Conservation (phyloP, 2,888 invertebrate genomes). For the Apamea crenata region DNA sequence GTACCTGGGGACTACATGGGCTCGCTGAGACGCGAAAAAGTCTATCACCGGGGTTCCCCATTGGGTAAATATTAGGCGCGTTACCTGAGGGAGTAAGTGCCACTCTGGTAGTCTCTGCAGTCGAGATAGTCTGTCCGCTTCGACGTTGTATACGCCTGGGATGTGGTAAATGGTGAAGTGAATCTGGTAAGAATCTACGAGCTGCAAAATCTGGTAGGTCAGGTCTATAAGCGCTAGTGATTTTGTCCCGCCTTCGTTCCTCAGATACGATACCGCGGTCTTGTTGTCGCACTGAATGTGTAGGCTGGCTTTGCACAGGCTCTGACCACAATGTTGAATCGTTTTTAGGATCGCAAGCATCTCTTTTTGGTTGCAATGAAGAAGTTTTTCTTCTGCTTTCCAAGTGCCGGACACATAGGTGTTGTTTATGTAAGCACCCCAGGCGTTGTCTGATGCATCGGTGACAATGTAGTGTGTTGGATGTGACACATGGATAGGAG, state of each 20-base stretch:
- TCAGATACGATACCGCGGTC: constrained; percentile 1
- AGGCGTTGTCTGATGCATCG: constrained; percentile 6
- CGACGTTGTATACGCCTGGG: neutral
- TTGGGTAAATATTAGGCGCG: no score
- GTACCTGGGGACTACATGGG: neutral
- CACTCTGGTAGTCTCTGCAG: neutral
- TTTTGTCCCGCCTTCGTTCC: neutral
- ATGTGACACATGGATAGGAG: neutral
- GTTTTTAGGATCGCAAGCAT: constrained; percentile 3
- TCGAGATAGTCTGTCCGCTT: neutral
- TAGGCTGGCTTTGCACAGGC: neutral
- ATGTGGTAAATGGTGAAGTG: neutral
- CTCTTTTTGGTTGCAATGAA: constrained; percentile 6
- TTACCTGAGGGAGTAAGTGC: neutral
- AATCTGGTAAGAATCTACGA: constrained; percentile 1
- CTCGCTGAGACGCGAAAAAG: no score
- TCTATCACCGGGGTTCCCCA: no score
- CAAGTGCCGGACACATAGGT: constrained; percentile 1
- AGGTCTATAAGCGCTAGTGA: neutral
- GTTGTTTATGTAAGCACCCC: constrained; percentile 4
- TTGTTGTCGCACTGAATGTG: constrained; percentile 5
- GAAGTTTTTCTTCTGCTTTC: neutral
- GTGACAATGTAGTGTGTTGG: constrained; percentile 6
- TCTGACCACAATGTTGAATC: neutral
- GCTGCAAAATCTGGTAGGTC: neutral